Conservation (phyloP, 2,888 invertebrate genomes). For the Pediacus dermestoides region DNA sequence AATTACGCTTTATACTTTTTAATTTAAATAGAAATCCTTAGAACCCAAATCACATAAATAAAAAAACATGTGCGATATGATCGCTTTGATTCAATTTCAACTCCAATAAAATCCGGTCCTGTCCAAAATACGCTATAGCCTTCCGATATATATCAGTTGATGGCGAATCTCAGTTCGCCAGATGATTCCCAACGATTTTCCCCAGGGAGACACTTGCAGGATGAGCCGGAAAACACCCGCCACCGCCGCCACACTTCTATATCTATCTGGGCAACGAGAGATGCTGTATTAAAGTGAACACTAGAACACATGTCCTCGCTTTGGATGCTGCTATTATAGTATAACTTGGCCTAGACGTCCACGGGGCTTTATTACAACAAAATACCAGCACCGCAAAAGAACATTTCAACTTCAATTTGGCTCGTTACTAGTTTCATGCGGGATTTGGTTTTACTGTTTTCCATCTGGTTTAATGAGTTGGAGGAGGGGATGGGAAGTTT, state of each 20-base stretch:
- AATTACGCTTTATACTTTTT: no score
- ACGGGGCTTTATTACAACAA: no score
- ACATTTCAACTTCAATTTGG: slow-evolving; percentile 24
- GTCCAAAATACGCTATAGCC: no score
- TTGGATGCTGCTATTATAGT: slow-evolving; percentile 10
- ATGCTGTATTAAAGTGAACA: slow-evolving; percentile 41
- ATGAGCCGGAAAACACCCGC: slow-evolving; percentile 12
- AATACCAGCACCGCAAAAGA: not conserved
- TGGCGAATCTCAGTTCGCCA: slow-evolving; percentile 40
- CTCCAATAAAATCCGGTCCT: no score
- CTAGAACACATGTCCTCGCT: slow-evolving; percentile 40
- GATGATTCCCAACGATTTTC: slow-evolving; percentile 40
- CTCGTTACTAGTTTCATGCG: slow-evolving; percentile 39
- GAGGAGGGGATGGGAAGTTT: no score
- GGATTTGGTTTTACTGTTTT: slow-evolving; percentile 38
- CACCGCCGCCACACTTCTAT: slow-evolving; percentile 17
- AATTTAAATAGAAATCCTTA: no score
- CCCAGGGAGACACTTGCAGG: slow-evolving; percentile 29
- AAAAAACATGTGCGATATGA: no score
- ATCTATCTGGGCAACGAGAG: no score
- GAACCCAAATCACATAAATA: no score
- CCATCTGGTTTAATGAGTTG: slow-evolving; percentile 26
- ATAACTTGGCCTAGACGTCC: no score
- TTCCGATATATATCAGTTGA: slow-evolving; percentile 41
- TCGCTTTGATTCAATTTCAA: no score